A percentile compares a stretch with the other conserved stretches of the same genome.
These are phyloP conservation scores for Bagarius yarrelli DNA, from an alignment of 2,113 vertebrate species.

Conservation along the genomic window DNA sequence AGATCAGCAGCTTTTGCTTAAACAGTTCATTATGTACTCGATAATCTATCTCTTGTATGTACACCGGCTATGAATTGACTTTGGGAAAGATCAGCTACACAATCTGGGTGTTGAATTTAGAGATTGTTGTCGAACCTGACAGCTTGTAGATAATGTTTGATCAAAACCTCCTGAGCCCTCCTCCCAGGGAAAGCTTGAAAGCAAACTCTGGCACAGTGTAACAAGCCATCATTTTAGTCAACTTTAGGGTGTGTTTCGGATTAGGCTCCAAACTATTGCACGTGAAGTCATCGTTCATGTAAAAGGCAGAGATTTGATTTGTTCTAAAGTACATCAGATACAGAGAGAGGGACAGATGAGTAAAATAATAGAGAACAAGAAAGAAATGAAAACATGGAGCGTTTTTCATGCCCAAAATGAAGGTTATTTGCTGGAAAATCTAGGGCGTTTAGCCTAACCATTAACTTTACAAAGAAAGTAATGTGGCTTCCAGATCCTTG, in stretches of 20 bases:
- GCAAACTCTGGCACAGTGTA: slow-evolving; percentile 22
- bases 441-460: slow-evolving; percentile 43
- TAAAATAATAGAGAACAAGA: neutral
- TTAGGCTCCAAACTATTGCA: slow-evolving; percentile 45
- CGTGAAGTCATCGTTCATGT: slow-evolving; percentile 54
- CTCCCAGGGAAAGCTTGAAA: slow-evolving; percentile 28
- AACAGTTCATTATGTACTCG: slow-evolving; percentile 32
- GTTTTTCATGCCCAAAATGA: slow-evolving; percentile 48
- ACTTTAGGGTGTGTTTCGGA: slow-evolving; percentile 54
- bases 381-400: slow-evolving; percentile 19
- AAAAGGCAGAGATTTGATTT: slow-evolving; percentile 49
- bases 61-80: slow-evolving; percentile 21
- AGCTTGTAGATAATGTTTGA: slow-evolving; percentile 32
- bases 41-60: slow-evolving; percentile 33
- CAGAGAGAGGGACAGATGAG: slow-evolving; percentile 1
- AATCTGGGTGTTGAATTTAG: slow-evolving; percentile 1
- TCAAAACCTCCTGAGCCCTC: slow-evolving; percentile 29
- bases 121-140: slow-evolving; percentile 6
- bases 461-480: slow-evolving; percentile 48
- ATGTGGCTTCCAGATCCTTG: slow-evolving; percentile 39
- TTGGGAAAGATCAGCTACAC: slow-evolving; percentile 21
- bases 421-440: slow-evolving; percentile 55
- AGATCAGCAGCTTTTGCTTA: slow-evolving; percentile 16
- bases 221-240: slow-evolving; percentile 39
- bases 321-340: slow-evolving; percentile 43